Evolutionary conservation across 2,113 vertebrate genomes (phyloP).

Genomic region (Cariama cristata): DNA sequence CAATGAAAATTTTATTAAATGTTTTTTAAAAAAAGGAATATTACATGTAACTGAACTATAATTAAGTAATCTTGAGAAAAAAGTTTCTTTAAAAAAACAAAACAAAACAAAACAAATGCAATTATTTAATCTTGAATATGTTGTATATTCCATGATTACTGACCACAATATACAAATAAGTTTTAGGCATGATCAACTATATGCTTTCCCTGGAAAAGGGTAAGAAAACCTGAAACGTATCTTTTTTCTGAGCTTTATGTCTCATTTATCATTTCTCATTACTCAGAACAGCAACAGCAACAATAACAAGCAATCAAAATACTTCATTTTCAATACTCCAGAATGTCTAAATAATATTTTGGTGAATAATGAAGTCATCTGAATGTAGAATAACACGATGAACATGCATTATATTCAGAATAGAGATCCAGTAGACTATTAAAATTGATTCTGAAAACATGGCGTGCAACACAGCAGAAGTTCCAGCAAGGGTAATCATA

Average conservation of each 20-base stretch:
- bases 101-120: not conserved
- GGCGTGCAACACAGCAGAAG: not conserved
- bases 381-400: not conserved
- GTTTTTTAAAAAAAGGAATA: not conserved
- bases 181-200: not conserved
- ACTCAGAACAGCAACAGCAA: not conserved
- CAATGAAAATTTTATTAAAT: not conserved
- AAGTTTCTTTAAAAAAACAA: not conserved
- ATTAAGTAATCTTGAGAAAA: not conserved
- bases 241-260: not conserved
- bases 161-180: not conserved
- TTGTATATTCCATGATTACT: not conserved
- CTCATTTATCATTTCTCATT: not conserved
- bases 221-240: not conserved
- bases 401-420: not conserved
- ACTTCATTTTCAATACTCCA: not conserved
- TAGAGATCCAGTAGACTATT: not conserved
- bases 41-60: not conserved
- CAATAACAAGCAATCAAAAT: not conserved
- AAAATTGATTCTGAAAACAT: not conserved
- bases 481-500: not conserved
- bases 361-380: not conserved
- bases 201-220: not conserved
- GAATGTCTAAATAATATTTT: not conserved
- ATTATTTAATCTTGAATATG: not conserved